Evolutionary conservation across 2,888 invertebrate species (phyloP).

Genomic region (Agonopterix arenella): DNA sequence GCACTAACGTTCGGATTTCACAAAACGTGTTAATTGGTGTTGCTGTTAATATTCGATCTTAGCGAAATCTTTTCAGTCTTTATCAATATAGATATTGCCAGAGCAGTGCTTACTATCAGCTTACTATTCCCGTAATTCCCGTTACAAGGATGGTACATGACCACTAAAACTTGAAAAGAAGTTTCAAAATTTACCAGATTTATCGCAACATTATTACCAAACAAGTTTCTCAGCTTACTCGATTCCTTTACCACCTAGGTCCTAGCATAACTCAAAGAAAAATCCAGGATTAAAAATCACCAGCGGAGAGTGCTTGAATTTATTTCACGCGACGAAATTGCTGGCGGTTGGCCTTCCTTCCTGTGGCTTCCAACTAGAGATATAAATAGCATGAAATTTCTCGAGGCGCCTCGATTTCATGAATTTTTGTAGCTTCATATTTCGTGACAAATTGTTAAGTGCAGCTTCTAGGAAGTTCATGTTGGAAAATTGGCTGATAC

Average conservation of each 20-base stretch:
- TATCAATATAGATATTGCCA: no score
- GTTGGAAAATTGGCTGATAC: not conserved
- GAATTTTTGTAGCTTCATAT: slow-evolving; percentile 54
- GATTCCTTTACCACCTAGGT: slow-evolving; percentile 17
- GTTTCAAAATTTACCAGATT: no score
- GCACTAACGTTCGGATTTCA: no score
- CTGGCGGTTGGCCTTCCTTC: slow-evolving; percentile 45
- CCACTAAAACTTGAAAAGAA: no score
- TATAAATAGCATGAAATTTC: slow-evolving; percentile 38
- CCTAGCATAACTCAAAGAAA: slow-evolving; percentile 48
- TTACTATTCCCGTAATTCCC: no score
- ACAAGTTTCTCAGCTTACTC: not conserved
- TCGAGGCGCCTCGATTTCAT: slow-evolving; percentile 42
- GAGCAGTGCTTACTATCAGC: no score
- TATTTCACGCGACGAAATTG: slow-evolving; percentile 47
- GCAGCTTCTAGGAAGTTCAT: slow-evolving; percentile 3
- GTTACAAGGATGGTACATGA: no score
- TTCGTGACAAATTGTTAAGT: slow-evolving; percentile 48
- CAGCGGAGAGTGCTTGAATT: slow-evolving; percentile 37
- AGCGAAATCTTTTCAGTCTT: no score
- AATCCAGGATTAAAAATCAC: slow-evolving; percentile 47
- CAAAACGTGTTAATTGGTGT: no score
- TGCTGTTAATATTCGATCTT: no score
- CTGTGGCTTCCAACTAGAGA: slow-evolving; percentile 17
- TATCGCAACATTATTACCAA: no score